phyloP scores from a whole-genome alignment of 2,888 invertebrate species.

The Melolontha melolontha region DNA sequence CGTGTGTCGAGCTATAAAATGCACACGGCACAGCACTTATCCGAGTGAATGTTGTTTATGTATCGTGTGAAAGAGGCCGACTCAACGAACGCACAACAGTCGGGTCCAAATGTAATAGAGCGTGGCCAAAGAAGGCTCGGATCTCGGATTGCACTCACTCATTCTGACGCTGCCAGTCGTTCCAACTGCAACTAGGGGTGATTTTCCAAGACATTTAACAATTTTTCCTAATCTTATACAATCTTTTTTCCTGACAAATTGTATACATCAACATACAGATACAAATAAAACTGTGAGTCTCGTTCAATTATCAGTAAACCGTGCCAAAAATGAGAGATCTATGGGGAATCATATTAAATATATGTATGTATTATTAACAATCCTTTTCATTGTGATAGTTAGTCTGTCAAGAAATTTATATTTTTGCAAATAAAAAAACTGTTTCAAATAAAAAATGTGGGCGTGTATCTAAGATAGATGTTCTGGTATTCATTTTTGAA shows the following conservation, averaged over 20 bases:
- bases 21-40: slow-evolving; percentile 46
- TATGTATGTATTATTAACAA: slow-evolving; percentile 35
- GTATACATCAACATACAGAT: background rate
- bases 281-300: background rate
- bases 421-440: background rate
- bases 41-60: slow-evolving; percentile 32
- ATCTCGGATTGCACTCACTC: slow-evolving; percentile 56
- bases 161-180: slow-evolving; percentile 47
- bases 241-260: background rate
- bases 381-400: slow-evolving; percentile 27
- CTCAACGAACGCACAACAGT: slow-evolving; percentile 40
- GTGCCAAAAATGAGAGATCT: slow-evolving; percentile 32
- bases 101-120: slow-evolving; percentile 52
- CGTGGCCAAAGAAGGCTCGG: slow-evolving; percentile 60
- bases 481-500: slow-evolving; percentile 19
- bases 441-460: slow-evolving; percentile 5
- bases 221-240: slow-evolving; percentile 9
- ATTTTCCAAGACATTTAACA: slow-evolving; percentile 27
- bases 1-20: slow-evolving; percentile 27
- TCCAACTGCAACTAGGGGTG: slow-evolving; percentile 48
- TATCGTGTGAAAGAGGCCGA: slow-evolving; percentile 30
- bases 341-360: slow-evolving; percentile 25
- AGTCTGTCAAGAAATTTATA: slow-evolving; percentile 24
- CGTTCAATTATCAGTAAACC: background rate
- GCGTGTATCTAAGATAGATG: background rate